Evolutionary conservation across 1,140 invertebrate species (phyloP), one percentile per base, ranked within the genome.

Genomic region (Lamellibrachia luymesi): DNA sequence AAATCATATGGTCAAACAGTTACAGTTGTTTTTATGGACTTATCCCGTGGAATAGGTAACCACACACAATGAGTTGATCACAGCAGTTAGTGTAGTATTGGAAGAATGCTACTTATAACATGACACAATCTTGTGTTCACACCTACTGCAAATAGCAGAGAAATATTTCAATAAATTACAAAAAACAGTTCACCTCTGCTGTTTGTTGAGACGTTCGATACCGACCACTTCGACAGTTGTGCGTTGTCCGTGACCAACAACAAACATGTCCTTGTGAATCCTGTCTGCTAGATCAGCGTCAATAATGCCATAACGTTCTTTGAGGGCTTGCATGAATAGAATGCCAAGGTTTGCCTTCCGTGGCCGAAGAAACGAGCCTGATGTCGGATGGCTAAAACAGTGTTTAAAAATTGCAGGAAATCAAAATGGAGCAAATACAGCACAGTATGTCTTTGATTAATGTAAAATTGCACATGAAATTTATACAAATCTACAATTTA

Each of bases 201-300:
- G 98, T 93, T 97, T 97, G 93, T 97, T 97, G 92, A 98, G 97
- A 96, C 98, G 98, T 90, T 98, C 98, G 96, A 98, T 98, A 17
- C 98, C 98, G 91, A 99, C 98, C 96, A 98, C 97, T 96, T 98
- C 97, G 93, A 98, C 97, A 94, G 98, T 97, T 0, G 98, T 97
- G 2, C 98, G 98, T 93, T 98, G 97, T 90, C 97, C 96, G 93
- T 97, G 97, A 94, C 97, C 97, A 4, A 98, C 95, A 94, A 97
- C 97, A 64, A 97, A 96, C 49, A 98, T 95, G 90, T 97, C 97
- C 93, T 96, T 96, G 93, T 97, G 97, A 80, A 80, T 80, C 64
- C 25, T 80, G 80, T 95, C 95, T 50, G 95, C 95, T 92, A 95
- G 93, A 2, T 94, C 94, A 93, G 95, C 95, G 49, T 95, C 93